Evolutionary conservation across 2,113 vertebrate species (phyloP), one percentile per base, ranked within the genome.

Genomic region (Misgurnus mizolepis): DNA sequence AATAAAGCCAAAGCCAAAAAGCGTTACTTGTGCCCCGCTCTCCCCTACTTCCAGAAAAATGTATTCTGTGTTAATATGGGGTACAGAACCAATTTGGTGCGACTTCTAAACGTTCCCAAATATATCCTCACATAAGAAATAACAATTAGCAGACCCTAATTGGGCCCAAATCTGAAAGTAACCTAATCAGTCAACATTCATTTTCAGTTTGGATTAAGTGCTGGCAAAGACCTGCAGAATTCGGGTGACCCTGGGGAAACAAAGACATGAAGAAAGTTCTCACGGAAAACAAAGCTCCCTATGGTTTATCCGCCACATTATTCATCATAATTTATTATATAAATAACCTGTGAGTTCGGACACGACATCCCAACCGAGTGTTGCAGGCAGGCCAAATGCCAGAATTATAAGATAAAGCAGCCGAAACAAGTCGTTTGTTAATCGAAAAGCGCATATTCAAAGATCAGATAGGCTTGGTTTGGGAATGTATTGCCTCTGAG

Each of bases 101-200:
- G n/a, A 47, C 11, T 58, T 14, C 40, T 69, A 64, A 62, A 7
- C 67, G 39, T n/a, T 53, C 55, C 49, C 53, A 72, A 55, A 53
- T 41, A 27, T 27, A 39, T 3, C 62, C 60, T 81, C 41, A 76
- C 58, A 76, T 41, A 11, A 76, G 27, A 65, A 56, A 72, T 67
- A 6, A 47, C 14, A 79, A 67, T 85, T 78, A 80, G 75, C 50
- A 22, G 55, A 61, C 39, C n/a, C 56, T 78, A 77, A 50, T 49
- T 79, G 50, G 77, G 61, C 15, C 56, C 45, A 8, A 17, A 56
- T 55, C 27, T 67, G 18, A 67, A 79, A 71, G 67, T 78, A 81
- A 78, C 83, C 65, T 78, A 78, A 81, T 60, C 68, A 41, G 66
- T 79, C 60, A 85, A 65, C 67, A 80, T 71, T 81, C 27, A 40